Base-by-base conservation (phyloP, 2,113 vertebrate genomes). In the Tauraco erythrolophus region DNA sequence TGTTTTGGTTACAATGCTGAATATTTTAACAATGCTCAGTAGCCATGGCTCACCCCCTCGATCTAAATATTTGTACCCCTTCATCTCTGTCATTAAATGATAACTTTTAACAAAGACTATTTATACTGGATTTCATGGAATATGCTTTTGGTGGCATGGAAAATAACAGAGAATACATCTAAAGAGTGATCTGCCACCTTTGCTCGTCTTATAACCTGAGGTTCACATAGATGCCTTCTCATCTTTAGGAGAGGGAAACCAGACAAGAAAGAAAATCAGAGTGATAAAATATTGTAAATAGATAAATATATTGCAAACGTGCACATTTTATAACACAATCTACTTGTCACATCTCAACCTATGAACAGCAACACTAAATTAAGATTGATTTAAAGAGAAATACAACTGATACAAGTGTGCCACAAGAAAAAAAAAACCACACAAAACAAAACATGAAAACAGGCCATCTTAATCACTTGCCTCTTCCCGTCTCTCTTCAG, bases 401-500 rank as follows among this genome's bases (percentile, higher is more conserved):
- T 5, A 85, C 8, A 66, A 46, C 22, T 53, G 37, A 41, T 51
- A 6, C 7, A 54, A 50, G 30, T 56, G 35, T 88, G 37, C 37
- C 48, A 50, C 16, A 43, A 68, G 11, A 28, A 39, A 39, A 46
- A 46, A 51, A 23, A 84, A 31, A 56, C 10, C 11, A 56, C 21
- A 19, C 19, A 48, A 48, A 48, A 48, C 46, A 11, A 56, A 41
- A 33, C 21, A 41, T 12, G 7, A 62, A 70, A 88, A 46, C 18
- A 84, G 18, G 12, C 39, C 9, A 56, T 58, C 10, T 72, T 72
- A 48, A 95, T 61, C 71, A 93, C 98, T 98, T 97, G 99, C 99
- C 99, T 99, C 99, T 97, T 99, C 99, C 95, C 98, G 98, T 92
- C 99, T 98, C 72, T 98, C 98, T 91, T 99, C 99, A 92, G 99